Conservation (phyloP, 2,113 vertebrate genomes). For the Taxidea taxus region DNA sequence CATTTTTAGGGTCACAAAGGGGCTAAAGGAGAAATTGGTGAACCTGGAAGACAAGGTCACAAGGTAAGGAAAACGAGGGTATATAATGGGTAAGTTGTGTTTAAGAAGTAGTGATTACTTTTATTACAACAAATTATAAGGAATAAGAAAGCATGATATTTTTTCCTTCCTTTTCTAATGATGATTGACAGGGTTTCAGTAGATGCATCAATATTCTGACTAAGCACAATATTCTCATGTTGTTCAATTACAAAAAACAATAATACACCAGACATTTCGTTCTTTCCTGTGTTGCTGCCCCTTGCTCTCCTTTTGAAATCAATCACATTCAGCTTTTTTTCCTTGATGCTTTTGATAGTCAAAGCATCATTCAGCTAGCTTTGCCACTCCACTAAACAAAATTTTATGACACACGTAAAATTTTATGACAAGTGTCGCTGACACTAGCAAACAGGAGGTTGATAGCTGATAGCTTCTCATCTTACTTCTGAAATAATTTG, state of each 20-base stretch:
- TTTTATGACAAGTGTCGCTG: background rate
- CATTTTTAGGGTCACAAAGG: constrained; percentile 95
- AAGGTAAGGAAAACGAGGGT: constrained; percentile 88
- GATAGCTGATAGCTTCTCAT: background rate
- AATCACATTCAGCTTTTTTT: background rate
- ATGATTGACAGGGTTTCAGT: background rate
- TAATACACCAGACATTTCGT: background rate
- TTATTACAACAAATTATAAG: background rate
- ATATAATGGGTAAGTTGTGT: background rate
- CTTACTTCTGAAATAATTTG: constrained; percentile 17
- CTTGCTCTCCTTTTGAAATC: background rate
- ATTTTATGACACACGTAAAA: constrained; percentile 29
- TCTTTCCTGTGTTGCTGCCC: background rate
- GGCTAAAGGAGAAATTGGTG: constrained; percentile 93
- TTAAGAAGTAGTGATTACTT: background rate
- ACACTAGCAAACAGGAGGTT: background rate
- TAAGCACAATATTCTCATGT: background rate
- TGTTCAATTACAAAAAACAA: background rate
- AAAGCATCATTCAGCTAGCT: background rate
- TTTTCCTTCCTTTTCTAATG: background rate
- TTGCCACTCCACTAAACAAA: background rate
- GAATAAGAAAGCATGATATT: background rate
- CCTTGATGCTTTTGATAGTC: background rate
- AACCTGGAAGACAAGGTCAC: constrained; percentile 98
- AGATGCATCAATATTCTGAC: background rate